Conservation (phyloP, 2,113 vertebrate species). For the Dicaeum eximium region DNA sequence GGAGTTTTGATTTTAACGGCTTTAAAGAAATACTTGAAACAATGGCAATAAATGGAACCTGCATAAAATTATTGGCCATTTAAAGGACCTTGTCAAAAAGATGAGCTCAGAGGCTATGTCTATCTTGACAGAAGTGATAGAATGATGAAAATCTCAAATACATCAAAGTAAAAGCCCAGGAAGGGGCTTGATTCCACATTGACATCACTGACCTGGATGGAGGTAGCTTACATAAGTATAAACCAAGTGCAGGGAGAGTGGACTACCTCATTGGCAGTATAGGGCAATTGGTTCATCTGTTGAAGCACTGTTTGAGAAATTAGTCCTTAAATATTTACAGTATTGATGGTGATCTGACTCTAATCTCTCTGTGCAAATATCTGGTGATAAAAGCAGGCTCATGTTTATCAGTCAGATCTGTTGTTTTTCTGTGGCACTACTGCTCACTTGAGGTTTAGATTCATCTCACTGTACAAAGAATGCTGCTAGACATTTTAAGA, state of each 20-base stretch:
- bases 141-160: neutral
- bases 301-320: neutral
- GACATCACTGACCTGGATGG: neutral
- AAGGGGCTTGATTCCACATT: neutral
- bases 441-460: neutral
- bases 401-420: neutral
- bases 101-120: neutral
- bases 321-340: neutral
- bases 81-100: neutral
- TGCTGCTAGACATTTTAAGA: neutral
- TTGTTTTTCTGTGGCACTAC: rapidly evolving
- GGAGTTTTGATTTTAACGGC: neutral
- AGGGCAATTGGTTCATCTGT: neutral
- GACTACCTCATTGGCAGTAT: neutral
- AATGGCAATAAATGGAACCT: neutral
- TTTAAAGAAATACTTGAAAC: neutral
- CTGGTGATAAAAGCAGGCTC: neutral
- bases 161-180: neutral
- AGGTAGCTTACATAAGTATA: neutral
- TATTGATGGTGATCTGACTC: neutral
- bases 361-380: neutral
- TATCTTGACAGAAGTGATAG: neutral
- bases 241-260: neutral
- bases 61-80: neutral
- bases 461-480: neutral